phyloP scores from a whole-genome alignment of 2,113 vertebrate genomes.

The Chloebia gouldiae region DNA sequence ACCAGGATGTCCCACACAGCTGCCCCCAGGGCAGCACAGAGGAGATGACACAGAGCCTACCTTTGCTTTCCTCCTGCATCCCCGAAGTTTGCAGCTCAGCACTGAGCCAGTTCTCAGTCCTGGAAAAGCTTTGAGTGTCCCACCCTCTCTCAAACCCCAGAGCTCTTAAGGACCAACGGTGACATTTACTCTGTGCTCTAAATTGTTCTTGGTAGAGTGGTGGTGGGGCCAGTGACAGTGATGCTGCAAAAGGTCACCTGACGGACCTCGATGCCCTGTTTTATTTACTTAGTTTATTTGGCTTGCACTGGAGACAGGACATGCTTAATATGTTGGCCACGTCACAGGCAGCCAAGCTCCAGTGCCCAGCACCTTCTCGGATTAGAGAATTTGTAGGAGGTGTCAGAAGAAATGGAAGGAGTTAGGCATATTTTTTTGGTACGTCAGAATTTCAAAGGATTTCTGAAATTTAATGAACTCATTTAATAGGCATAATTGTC shows the following conservation, averaged over 20 bases:
- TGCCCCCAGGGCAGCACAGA: background rate
- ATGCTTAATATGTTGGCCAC: background rate
- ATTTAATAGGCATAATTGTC: slow-evolving; percentile 72
- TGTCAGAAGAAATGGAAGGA: slow-evolving; percentile 37
- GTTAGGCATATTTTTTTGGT: slow-evolving; percentile 44
- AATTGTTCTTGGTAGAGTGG: background rate
- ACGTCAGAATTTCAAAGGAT: slow-evolving; percentile 70
- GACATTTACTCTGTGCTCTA: background rate
- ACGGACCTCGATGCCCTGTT: background rate
- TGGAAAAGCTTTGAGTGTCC: background rate
- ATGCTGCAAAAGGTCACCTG: background rate
- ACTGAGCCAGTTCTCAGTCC: fast-evolving
- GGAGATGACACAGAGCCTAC: background rate
- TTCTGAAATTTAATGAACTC: slow-evolving; percentile 77
- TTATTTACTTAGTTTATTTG: background rate
- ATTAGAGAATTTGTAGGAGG: background rate
- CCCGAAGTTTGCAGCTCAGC: background rate
- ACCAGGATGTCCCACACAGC: background rate
- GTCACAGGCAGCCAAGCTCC: background rate
- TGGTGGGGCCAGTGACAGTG: background rate
- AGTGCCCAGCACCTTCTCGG: background rate
- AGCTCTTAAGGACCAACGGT: background rate
- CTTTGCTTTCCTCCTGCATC: background rate
- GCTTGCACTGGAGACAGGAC: background rate
- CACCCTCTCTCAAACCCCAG: background rate